Evolutionary conservation across 2,113 vertebrate genomes (phyloP), one percentile per base, ranked within the genome.

Genomic region (Arizona elegans): DNA sequence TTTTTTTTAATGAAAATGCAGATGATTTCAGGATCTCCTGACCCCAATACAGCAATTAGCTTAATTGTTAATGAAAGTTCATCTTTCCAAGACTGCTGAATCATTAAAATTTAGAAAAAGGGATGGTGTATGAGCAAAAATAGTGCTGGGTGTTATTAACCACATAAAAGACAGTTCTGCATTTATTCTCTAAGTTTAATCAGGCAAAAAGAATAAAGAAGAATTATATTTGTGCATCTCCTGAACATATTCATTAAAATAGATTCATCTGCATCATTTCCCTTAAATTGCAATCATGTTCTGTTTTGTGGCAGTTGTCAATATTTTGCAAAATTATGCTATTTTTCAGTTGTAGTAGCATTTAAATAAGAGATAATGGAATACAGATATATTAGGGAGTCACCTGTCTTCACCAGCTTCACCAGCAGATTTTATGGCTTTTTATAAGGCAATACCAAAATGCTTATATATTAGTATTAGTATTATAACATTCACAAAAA

Each of bases 241-340:
- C 95, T 94, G 96, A 96, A 96, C 91, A 94, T 96, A 96, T 90
- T 96, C 97, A 98, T 98, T 98, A 98, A 97, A 95, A 94, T 47
- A 93, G 95, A 97, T 98, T 98, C 98, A 97, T 98, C 97, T 97
- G 98, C 98, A 97, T 94, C 97, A 98, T 97, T 98, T 98, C 97
- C 97, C 94, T 97, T 96, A 97, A 97, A 98, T 97, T 97, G 94
- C 97, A 95, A 95, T 93, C 94, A 95, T 93, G 96, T 92, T 92
- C 93, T 94, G 33, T 90, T 94, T 97, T 94, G 86, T 59, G 91
- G 96, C 96, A 97, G 97, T 97, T 96, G 97, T 95, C 95, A 95
- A 0, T 94, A 53, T 96, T 97, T 97, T 97, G 92, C 92, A 94
- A 97, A 97, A 97, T 97, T 94, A 96, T 19, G 55, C 91, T 88